Conservation (phyloP, 2,113 vertebrate genomes). For the Albula glossodonta region DNA sequence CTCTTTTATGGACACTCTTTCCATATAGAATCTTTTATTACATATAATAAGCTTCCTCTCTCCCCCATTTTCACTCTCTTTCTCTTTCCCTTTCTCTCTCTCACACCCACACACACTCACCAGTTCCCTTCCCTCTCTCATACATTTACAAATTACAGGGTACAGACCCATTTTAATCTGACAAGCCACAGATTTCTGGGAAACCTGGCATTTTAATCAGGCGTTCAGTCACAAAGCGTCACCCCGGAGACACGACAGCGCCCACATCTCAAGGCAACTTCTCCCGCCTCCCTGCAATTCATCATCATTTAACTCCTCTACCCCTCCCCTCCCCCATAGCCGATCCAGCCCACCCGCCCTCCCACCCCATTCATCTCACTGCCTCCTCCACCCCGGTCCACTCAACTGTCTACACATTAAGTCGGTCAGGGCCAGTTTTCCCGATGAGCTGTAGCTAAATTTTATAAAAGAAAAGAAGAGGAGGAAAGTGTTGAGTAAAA, state of each 20-base stretch:
- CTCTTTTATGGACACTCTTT: background rate
- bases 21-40: background rate
- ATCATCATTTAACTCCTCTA: background rate
- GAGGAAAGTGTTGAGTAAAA: conserved; percentile 31
- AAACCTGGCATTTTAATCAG: conserved; percentile 38
- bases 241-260: background rate
- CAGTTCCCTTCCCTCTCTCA: background rate
- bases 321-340: background rate
- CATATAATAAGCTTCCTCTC: background rate
- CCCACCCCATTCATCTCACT: background rate
- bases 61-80: background rate
- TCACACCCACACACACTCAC: conserved; percentile 14
- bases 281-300: background rate
- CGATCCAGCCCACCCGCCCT: background rate
- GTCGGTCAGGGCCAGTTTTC: background rate
- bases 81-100: background rate
- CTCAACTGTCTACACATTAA: background rate
- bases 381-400: background rate
- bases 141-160: background rate
- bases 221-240: conserved; percentile 27
- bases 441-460: background rate
- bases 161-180: background rate
- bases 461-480: conserved; percentile 28
- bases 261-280: background rate
- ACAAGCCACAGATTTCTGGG: conserved; percentile 58